Evolutionary conservation across 2,797 vertebrate species (phyloP).

Genomic region (Iguana delicatissima): DNA sequence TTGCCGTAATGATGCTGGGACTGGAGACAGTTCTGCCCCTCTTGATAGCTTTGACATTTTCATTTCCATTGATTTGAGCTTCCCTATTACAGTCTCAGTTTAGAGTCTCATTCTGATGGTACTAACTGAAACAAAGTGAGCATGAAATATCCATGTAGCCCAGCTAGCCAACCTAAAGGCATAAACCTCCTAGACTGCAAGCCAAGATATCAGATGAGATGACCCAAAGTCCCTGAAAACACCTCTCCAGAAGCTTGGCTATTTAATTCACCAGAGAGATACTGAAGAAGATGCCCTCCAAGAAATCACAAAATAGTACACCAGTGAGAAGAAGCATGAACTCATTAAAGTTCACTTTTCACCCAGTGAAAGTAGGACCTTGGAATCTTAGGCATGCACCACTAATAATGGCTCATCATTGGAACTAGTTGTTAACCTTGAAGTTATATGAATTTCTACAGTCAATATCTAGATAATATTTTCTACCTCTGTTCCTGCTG

Average conservation of each 20-base stretch:
- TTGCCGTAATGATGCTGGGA: neutral
- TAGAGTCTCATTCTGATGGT: too few relatives aligned
- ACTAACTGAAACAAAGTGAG: neutral
- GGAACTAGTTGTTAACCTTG: neutral
- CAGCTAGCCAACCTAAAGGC: too few relatives aligned
- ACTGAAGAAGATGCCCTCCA: neutral
- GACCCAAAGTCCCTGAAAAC: slow-evolving; percentile 37
- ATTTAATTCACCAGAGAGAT: neutral
- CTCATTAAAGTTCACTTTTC: neutral
- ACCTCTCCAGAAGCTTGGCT: neutral
- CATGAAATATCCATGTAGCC: neutral
- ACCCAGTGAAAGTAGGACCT: neutral
- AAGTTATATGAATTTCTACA: neutral
- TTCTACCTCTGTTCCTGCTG: neutral
- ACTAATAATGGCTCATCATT: neutral
- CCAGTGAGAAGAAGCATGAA: neutral
- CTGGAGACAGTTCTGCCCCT: neutral
- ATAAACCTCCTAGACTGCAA: neutral
- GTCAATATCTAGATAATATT: neutral
- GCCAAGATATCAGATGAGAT: neutral
- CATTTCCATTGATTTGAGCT: too few relatives aligned
- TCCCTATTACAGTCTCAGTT: too few relatives aligned
- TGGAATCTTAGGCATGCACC: too few relatives aligned
- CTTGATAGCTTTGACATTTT: neutral
- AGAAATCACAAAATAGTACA: neutral